Conservation (phyloP, 2,113 vertebrate genomes). For the Brachypteracias leptosomus region DNA sequence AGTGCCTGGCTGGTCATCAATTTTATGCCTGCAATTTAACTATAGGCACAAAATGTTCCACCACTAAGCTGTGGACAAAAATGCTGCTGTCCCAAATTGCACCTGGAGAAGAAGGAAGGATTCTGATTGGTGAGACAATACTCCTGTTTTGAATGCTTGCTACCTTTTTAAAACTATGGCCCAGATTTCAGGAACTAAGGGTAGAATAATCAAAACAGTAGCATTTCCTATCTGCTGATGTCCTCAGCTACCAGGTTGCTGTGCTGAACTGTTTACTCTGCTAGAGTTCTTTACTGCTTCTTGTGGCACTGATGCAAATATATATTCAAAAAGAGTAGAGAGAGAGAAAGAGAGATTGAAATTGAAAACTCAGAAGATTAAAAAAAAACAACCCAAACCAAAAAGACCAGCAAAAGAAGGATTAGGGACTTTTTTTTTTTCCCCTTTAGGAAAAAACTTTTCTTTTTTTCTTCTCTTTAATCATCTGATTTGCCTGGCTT, state of each 20-base stretch:
- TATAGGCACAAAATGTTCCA: background rate
- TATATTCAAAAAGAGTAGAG: background rate
- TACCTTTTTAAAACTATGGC: background rate
- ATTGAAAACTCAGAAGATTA: slow-evolving; percentile 40
- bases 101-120: background rate
- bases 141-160: background rate
- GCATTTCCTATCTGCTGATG: slow-evolving; percentile 14
- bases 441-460: background rate
- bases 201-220: background rate
- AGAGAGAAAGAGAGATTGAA: background rate
- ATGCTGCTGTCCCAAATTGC: background rate
- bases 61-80: background rate
- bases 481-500: slow-evolving; percentile 13
- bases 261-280: background rate
- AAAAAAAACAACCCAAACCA: background rate
- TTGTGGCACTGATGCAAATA: background rate
- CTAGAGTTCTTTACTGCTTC: background rate
- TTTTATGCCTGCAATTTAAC: slow-evolving; percentile 30
- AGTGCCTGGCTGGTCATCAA: background rate
- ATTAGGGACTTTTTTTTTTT: background rate
- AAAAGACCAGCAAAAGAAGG: background rate
- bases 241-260: background rate
- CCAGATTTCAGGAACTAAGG: background rate
- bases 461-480: background rate
- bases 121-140: background rate